These are phyloP conservation scores for Allophyes oxyacanthae DNA, from an alignment of 2,888 invertebrate species.

Conservation along the genomic window DNA sequence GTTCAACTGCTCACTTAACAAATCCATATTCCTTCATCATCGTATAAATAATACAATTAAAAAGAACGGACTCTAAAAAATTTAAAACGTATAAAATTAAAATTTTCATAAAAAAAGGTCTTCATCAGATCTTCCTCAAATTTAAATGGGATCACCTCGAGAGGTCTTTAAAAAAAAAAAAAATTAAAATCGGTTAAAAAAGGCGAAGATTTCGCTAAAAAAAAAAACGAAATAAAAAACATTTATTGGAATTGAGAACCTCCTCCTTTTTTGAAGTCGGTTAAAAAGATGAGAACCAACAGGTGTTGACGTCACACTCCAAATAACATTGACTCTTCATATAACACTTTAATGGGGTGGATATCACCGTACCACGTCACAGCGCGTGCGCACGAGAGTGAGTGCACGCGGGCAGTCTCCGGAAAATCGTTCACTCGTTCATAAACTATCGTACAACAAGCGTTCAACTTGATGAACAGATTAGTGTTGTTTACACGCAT, in stretches of 20 bases:
- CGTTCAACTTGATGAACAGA: conserved; percentile 74
- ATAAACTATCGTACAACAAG: conserved; percentile 66
- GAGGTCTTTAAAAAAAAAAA: too few species aligned
- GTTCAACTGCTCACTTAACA: conserved; percentile 18
- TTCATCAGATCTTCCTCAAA: too few species aligned
- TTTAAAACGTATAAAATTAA: too few species aligned
- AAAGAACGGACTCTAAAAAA: too few species aligned
- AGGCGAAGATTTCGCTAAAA: too few species aligned
- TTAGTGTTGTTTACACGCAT: conserved; percentile 69
- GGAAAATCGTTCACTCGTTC: conserved; percentile 78
- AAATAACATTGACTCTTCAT: conserved; percentile 11
- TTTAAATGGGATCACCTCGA: too few species aligned
- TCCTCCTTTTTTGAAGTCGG: too few species aligned
- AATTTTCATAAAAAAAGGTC: too few species aligned
- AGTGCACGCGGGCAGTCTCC: conserved; percentile 69
- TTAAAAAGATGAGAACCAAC: conserved; percentile 8
- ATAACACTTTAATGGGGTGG: conserved; percentile 33
- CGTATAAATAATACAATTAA: conserved; percentile 2
- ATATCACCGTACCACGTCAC: conserved; percentile 51
- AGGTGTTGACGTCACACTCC: conserved; percentile 8
- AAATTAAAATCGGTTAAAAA: too few species aligned
- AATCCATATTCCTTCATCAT: conserved; percentile 3
- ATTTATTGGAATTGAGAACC: too few species aligned
- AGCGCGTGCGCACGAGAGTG: conserved; percentile 58
- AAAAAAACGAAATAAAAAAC: too few species aligned